Evolutionary conservation across 1,140 invertebrate genomes (phyloP), one percentile per base, ranked within the genome.

Genomic region (Cyphomyrmex costatus): DNA sequence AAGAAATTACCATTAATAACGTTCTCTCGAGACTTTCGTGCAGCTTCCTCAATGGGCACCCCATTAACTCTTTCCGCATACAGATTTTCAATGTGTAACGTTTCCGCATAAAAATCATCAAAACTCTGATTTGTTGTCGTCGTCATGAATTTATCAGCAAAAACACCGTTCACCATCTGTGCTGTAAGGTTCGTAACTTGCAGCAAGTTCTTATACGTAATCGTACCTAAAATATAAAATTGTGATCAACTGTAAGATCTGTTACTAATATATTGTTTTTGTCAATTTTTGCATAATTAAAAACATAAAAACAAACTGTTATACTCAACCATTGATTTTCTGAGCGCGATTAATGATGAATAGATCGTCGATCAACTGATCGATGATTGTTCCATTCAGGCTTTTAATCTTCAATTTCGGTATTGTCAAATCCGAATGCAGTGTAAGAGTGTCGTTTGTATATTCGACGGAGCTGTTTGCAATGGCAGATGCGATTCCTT

Each of bases 11-110:
- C 91, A 86, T 87, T 90, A 16, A 94, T 88, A 51, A 91, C 42
- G 51, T 94, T 94, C 53, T 92, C 61, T 30, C 85, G 85, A 19
- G 94, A 93, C n/a, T 91, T 86, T 51, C 91, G 90, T 1, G 94
- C 94, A 30, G 92, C 92, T 76, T 94, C 86, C 10, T 84, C 77
- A 21, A 94, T 56, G 2, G 89, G 77, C 7, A 94, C 76, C 3
- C 89, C 91, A 42, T 95, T 94, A 24, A 95, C 83, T 7, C 19
- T 89, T 12, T 92, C 82, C 0, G 88, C 91, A 14, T 82, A 16
- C 14, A 94, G 36, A 85, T 92, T 58, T 19, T 88, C 27, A 2
- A 93, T 85, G 0, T 89, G 27, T 7, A 94, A 74, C 0, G 71
- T 83, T 36, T 89, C 86, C 14, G 91, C 82, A 14, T 74, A 70